Evolutionary conservation across 2,113 vertebrate species (phyloP).

Genomic region (Acrocephalus kingi): DNA sequence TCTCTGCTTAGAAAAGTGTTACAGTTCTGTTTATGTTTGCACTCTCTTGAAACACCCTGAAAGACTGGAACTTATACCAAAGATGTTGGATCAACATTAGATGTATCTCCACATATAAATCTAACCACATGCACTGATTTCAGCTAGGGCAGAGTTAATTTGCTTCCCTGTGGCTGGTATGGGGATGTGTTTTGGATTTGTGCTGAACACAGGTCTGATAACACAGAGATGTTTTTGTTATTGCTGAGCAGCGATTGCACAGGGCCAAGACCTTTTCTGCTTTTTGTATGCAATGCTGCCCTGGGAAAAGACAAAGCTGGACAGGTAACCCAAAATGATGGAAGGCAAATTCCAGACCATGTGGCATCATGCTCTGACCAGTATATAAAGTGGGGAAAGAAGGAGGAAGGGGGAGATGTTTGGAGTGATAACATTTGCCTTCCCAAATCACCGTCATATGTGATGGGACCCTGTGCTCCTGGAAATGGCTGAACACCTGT

Average conservation of each 20-base stretch:
- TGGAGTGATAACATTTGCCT: neutral
- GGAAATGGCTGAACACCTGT: neutral
- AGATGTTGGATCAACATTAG: neutral
- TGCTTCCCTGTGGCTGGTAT: neutral
- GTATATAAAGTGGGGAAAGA: no score
- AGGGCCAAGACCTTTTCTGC: neutral
- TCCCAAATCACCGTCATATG: fast-evolving
- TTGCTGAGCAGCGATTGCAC: neutral
- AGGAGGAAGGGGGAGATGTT: neutral
- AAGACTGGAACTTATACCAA: neutral
- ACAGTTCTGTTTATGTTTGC: neutral
- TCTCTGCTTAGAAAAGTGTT: neutral
- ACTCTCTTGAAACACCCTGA: neutral
- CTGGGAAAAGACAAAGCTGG: neutral
- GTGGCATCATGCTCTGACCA: no score
- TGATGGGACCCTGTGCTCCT: no score
- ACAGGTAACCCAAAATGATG: neutral
- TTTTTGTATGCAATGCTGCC: neutral
- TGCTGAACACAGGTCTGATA: neutral
- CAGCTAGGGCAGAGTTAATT: neutral
- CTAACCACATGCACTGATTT: neutral
- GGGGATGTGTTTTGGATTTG: neutral
- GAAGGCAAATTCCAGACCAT: neutral
- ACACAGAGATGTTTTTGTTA: neutral
- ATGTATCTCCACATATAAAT: neutral